phyloP scores from a whole-genome alignment of 2,888 invertebrate species.

The Sturmia bella region DNA sequence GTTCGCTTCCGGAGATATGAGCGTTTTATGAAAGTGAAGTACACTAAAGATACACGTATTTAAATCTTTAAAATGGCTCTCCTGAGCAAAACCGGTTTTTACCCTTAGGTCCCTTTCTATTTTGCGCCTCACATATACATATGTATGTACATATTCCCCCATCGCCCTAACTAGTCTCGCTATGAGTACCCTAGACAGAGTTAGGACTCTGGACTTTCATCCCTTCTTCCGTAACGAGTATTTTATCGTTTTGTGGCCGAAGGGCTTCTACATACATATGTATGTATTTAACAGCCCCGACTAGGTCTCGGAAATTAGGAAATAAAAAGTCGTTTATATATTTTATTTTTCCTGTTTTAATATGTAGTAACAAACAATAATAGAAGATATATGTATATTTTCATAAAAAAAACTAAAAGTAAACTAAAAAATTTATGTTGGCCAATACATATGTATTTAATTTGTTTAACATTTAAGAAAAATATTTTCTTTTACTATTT shows the following conservation, averaged over 20 bases:
- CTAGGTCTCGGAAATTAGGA: no score
- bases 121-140: no score
- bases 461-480: constrained; percentile 45
- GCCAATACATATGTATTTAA: constrained; percentile 33
- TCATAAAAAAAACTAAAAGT: constrained; percentile 58
- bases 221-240: no score
- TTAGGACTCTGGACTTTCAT: constrained; percentile 4
- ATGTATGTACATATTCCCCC: no score
- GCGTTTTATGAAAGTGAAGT: no score
- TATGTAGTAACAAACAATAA: constrained; percentile 65
- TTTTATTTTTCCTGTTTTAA: constrained; percentile 51
- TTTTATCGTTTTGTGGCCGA: background rate
- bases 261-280: background rate
- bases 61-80: no score
- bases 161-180: no score
- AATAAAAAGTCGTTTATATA: constrained; percentile 54
- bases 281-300: background rate
- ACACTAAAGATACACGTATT: no score
- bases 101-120: no score
- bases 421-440: constrained; percentile 48
- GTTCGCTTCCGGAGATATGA: no score
- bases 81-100: no score
- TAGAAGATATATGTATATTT: constrained; percentile 57
- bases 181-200: no score
- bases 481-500: constrained; percentile 46